Percentiles rank a stretch among this genome's conserved stretches.
phyloP scores from a whole-genome alignment of 2,888 invertebrate species.

The Myopa testacea region DNA sequence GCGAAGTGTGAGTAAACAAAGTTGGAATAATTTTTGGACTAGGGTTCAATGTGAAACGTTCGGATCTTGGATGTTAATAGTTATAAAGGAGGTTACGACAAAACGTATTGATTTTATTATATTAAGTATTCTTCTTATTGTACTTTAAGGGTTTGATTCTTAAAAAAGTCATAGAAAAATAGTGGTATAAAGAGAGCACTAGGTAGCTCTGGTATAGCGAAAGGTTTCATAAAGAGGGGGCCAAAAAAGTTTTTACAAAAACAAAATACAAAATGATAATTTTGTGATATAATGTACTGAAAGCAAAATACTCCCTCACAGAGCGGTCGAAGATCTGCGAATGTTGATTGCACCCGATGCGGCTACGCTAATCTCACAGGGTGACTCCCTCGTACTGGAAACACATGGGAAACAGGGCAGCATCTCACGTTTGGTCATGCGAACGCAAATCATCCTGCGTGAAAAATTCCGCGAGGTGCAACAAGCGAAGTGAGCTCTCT shows the following conservation, averaged over 20 bases:
- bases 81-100: too few relatives aligned
- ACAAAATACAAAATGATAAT: background rate
- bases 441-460: slow-evolving; percentile 64
- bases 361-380: slow-evolving; percentile 81
- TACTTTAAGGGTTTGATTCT: too few relatives aligned
- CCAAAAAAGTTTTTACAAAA: background rate
- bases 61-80: too few relatives aligned
- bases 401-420: slow-evolving; percentile 71
- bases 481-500: slow-evolving; percentile 62
- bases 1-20: slow-evolving; percentile 58
- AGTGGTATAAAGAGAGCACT: too few relatives aligned
- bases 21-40: too few relatives aligned
- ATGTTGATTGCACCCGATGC: slow-evolving; percentile 77
- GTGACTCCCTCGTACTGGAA: slow-evolving; percentile 79
- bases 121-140: too few relatives aligned
- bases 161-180: too few relatives aligned
- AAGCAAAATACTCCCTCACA: slow-evolving; percentile 39
- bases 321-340: slow-evolving; percentile 64
- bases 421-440: slow-evolving; percentile 66
- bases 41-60: too few relatives aligned
- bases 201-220: too few relatives aligned
- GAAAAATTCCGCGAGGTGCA: slow-evolving; percentile 68
- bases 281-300: background rate
- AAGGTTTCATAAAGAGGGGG: too few relatives aligned
- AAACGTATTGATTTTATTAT: too few relatives aligned